Evolutionary conservation across 2,888 invertebrate species (phyloP).

Genomic region (Acrobasis suavella): DNA sequence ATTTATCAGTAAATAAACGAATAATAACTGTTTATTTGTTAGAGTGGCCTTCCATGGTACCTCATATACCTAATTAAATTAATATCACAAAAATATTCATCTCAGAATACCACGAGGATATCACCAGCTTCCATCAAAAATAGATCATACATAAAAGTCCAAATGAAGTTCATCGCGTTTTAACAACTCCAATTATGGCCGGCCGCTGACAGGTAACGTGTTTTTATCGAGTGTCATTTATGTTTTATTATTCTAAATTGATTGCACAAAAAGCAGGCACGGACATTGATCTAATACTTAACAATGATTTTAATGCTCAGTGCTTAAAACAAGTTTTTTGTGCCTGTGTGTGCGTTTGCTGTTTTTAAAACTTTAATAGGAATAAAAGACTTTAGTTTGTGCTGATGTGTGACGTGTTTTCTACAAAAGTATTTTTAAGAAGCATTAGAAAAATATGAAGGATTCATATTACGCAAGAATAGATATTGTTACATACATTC

Average conservation of each 20-base stretch:
- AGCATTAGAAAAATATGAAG: too few relatives aligned
- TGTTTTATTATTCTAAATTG: constrained; percentile 9
- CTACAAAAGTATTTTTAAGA: too few relatives aligned
- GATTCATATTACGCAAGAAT: too few relatives aligned
- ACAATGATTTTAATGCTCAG: background rate
- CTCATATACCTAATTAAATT: too few relatives aligned
- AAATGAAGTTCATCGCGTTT: background rate
- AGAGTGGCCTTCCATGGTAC: too few relatives aligned
- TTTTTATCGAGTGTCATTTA: constrained; percentile 11
- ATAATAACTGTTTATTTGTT: too few relatives aligned
- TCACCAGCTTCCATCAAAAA: background rate
- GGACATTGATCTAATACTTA: constrained; percentile 15
- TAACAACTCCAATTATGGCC: constrained; percentile 4
- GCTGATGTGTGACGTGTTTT: too few relatives aligned
- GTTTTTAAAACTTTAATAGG: background rate
- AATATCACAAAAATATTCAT: too few relatives aligned
- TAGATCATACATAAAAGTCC: background rate
- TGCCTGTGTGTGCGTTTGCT: background rate
- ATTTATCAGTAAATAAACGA: too few relatives aligned
- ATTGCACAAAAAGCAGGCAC: constrained; percentile 1
- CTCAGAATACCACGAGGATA: background rate
- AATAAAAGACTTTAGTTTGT: too few relatives aligned
- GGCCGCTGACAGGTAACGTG: constrained; percentile 4
- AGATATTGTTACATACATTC: too few relatives aligned
- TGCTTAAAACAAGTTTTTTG: background rate